phyloP scores from a whole-genome alignment of 2,888 invertebrate genomes.

The Dexiosoma caninum region DNA sequence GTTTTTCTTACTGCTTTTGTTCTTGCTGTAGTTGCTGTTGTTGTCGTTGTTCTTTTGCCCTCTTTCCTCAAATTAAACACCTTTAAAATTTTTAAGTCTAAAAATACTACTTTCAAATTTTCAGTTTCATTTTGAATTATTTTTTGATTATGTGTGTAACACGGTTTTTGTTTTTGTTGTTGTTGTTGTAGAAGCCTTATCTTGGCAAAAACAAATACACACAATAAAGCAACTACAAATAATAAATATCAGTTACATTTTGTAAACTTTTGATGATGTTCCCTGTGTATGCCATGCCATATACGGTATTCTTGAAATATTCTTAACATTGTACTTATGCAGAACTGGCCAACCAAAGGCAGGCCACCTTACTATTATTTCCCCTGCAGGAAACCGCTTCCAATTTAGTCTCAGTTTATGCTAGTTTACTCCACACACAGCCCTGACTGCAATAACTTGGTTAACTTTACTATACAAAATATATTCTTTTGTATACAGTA shows the following conservation, averaged over 20 bases:
- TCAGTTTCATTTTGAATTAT: background rate
- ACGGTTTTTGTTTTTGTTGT: constrained; percentile 9
- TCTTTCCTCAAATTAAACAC: background rate
- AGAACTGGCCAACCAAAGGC: background rate
- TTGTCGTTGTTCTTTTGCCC: background rate
- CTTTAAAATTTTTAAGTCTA: too few relatives aligned
- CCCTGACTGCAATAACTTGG: background rate
- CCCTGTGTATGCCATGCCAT: background rate
- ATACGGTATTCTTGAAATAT: constrained; percentile 27
- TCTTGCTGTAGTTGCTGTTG: too few relatives aligned
- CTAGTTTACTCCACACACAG: background rate
- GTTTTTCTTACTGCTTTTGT: background rate
- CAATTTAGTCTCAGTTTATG: too few relatives aligned
- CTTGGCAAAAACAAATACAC: too few relatives aligned
- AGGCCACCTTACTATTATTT: too few relatives aligned
- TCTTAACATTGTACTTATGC: background rate
- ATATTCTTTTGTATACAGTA: background rate
- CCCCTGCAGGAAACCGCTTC: too few relatives aligned
- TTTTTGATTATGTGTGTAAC: constrained; percentile 21
- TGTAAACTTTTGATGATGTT: constrained; percentile 41
- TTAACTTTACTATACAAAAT: background rate
- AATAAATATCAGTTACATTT: constrained; percentile 51
- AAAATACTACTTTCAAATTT: constrained; percentile 45
- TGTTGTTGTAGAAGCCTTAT: constrained; percentile 13
- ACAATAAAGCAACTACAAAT: constrained; percentile 7